Evolutionary conservation across 2,113 vertebrate species (phyloP).

Genomic region (Struthio camelus): DNA sequence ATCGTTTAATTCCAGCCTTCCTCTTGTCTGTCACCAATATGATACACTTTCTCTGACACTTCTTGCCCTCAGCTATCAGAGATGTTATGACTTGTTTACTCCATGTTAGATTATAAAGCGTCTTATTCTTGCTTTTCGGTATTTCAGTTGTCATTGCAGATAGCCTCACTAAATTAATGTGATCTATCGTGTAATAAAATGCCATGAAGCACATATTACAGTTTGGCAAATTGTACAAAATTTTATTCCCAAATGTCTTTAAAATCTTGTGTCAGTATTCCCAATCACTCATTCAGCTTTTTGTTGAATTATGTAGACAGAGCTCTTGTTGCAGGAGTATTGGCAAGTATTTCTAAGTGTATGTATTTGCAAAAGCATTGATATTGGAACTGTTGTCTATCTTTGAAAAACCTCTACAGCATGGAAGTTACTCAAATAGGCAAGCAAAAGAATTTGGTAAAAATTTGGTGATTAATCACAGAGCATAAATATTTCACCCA

Average conservation of each 20-base stretch:
- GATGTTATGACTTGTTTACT: neutral
- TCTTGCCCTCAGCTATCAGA: neutral
- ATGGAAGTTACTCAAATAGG: neutral
- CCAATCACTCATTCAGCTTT: neutral
- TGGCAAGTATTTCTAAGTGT: neutral
- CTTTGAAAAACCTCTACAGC: neutral
- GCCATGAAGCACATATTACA: neutral
- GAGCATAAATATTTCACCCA: neutral
- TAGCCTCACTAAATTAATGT: neutral
- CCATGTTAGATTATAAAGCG: neutral
- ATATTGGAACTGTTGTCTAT: neutral
- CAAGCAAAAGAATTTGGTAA: neutral
- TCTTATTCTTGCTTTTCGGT: neutral
- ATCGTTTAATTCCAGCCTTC: conserved; percentile 15
- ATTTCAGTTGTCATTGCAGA: neutral
- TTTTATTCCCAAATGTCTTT: neutral
- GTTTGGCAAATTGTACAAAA: neutral
- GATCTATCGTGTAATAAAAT: neutral
- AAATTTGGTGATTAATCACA: neutral
- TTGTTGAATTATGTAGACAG: neutral
- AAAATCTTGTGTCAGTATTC: neutral
- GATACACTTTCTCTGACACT: neutral
- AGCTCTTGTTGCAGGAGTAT: neutral
- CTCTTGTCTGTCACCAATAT: neutral
- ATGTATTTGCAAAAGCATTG: neutral